Conservation (phyloP, 1,140 invertebrate species). For the Hyphantria cunea region DNA sequence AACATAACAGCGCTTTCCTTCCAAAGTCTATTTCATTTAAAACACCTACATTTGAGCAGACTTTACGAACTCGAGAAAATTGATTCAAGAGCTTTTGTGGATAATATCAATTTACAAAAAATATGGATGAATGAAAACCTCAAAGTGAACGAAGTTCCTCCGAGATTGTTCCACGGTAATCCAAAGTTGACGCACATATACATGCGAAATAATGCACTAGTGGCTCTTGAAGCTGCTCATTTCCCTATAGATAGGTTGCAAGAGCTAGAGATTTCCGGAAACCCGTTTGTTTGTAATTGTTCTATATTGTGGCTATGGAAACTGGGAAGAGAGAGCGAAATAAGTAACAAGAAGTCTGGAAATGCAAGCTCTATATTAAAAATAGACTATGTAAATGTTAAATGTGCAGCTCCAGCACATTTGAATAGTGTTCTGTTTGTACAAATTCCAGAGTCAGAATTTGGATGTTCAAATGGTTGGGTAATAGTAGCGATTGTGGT, state of each 20-base stretch:
- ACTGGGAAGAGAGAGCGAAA: slow-evolving; percentile 83
- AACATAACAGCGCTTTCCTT: slow-evolving; percentile 88
- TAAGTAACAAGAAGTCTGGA: slow-evolving; percentile 58
- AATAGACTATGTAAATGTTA: slow-evolving; percentile 80
- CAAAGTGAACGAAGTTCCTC: slow-evolving; percentile 85
- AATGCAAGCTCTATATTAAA: slow-evolving; percentile 68
- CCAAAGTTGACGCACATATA: slow-evolving; percentile 88
- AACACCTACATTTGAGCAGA: slow-evolving; percentile 87
- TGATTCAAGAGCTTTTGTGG: slow-evolving; percentile 89
- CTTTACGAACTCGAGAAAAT: slow-evolving; percentile 85
- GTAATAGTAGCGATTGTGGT: slow-evolving; percentile 82
- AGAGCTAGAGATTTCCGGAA: slow-evolving; percentile 88
- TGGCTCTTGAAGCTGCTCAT: slow-evolving; percentile 88
- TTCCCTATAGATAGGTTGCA: slow-evolving; percentile 89
- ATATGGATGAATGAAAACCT: slow-evolving; percentile 90
- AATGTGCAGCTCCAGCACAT: slow-evolving; percentile 81
- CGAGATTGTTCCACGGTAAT: slow-evolving; percentile 88
- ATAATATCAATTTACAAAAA: slow-evolving; percentile 91
- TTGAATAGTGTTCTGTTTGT: slow-evolving; percentile 76
- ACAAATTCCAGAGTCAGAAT: slow-evolving; percentile 83
- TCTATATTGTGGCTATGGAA: slow-evolving; percentile 93
- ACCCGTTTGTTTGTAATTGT: slow-evolving; percentile 94
- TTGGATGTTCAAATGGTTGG: slow-evolving; percentile 84
- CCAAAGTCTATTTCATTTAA: slow-evolving; percentile 89
- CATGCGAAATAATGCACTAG: slow-evolving; percentile 87